Evolutionary conservation across 2,797 vertebrate species (phyloP).

Genomic region (Monodelphis domestica): DNA sequence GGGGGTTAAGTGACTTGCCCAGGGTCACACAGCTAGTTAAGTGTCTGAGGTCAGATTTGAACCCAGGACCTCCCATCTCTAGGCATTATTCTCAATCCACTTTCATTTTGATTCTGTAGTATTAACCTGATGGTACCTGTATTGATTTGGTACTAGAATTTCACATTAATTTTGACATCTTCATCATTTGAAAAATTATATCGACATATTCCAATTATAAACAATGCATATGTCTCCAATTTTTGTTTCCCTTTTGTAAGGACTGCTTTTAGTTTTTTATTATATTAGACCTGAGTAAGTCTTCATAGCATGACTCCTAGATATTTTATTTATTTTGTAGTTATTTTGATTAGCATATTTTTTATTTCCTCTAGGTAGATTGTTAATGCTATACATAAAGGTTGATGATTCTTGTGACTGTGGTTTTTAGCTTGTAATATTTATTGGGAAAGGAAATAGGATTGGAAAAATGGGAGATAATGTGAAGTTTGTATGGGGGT

Average conservation of each 20-base stretch:
- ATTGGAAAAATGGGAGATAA: no score
- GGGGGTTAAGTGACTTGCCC: no score
- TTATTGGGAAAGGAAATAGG: no score
- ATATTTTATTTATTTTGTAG: not conserved
- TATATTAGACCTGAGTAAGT: not conserved
- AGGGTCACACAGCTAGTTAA: no score
- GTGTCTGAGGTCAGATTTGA: no score
- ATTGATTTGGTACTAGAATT: not conserved
- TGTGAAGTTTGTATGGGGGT: no score
- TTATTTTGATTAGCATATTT: not conserved
- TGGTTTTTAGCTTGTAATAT: no score
- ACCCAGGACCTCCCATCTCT: no score
- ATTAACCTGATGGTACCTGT: not conserved
- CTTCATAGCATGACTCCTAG: not conserved
- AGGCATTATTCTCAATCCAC: no score
- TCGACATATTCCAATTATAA: not conserved
- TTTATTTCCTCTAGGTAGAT: not conserved
- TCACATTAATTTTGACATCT: not conserved
- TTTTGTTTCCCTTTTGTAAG: not conserved
- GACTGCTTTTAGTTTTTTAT: not conserved
- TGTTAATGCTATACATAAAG: not conserved
- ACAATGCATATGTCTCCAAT: not conserved
- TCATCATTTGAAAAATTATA: not conserved
- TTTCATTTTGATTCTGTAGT: not conserved
- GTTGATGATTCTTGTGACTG: not conserved